Percentiles rank a stretch among this genome's conserved stretches.
Conservation (phyloP, 1,140 invertebrate species). For the Diploscapter pachys region DNA sequence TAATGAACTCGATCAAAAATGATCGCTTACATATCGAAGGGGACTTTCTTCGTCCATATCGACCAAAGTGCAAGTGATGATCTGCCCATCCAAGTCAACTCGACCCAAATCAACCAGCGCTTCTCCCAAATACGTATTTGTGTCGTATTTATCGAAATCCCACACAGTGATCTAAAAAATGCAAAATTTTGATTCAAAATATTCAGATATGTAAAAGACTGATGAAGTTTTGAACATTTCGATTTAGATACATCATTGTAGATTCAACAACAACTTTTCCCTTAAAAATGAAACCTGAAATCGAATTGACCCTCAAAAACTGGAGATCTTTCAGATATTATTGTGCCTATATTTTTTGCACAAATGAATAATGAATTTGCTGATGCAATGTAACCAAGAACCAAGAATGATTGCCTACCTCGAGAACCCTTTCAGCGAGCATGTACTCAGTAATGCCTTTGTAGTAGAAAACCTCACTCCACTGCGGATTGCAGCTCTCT, state of each 20-base stretch:
- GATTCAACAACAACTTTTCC: too few species aligned
- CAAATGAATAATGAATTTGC: too few species aligned
- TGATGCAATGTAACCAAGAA: not conserved
- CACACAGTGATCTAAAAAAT: slow-evolving; percentile 75
- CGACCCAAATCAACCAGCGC: slow-evolving; percentile 75
- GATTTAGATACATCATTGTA: too few species aligned
- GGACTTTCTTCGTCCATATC: slow-evolving; percentile 74
- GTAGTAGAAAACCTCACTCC: slow-evolving; percentile 94
- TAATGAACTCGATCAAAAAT: not conserved
- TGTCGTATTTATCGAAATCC: slow-evolving; percentile 83
- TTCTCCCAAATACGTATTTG: slow-evolving; percentile 93
- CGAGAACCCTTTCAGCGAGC: slow-evolving; percentile 77
- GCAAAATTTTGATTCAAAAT: not conserved
- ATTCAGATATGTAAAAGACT: not conserved
- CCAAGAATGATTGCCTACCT: slow-evolving; percentile 60
- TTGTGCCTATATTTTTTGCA: too few species aligned
- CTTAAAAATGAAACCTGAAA: too few species aligned
- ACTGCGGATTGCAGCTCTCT: slow-evolving; percentile 85
- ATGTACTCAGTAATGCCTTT: slow-evolving; percentile 79
- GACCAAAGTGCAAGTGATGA: slow-evolving; percentile 84
- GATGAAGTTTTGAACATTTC: not conserved
- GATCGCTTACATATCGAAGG: slow-evolving; percentile 48
- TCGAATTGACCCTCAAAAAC: too few species aligned
- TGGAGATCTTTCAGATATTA: too few species aligned
- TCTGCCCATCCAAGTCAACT: slow-evolving; percentile 80